Evolutionary conservation across 1,140 invertebrate genomes (phyloP).

Genomic region (Trypoxylus dichotomus): DNA sequence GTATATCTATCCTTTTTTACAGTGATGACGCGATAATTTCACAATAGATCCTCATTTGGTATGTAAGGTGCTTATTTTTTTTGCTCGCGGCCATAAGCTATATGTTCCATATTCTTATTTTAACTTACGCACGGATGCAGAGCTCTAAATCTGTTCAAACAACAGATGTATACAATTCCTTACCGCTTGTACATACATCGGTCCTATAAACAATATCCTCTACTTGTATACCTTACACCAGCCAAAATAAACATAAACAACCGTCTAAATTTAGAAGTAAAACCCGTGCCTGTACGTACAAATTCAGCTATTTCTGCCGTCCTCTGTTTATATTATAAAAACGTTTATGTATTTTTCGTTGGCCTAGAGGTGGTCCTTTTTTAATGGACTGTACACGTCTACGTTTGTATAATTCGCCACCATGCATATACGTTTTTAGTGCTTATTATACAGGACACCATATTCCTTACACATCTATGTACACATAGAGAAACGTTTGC

Average conservation of each 20-base stretch:
- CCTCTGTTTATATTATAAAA: background rate
- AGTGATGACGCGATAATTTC: too few species aligned
- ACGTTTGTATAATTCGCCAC: too few species aligned
- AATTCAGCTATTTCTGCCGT: background rate
- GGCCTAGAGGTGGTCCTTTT: conserved; percentile 20
- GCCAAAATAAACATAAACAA: conserved; percentile 17
- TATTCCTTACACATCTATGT: too few species aligned
- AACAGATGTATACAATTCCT: conserved; percentile 11
- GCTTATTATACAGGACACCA: too few species aligned
- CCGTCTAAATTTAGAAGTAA: background rate
- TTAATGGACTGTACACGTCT: background rate
- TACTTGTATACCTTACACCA: conserved; percentile 15
- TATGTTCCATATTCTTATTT: background rate
- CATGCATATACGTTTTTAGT: too few species aligned
- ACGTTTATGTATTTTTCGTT: conserved; percentile 23
- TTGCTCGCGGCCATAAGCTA: too few species aligned
- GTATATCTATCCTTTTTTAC: too few species aligned
- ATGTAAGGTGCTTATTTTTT: too few species aligned
- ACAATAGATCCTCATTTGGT: too few species aligned
- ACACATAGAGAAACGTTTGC: too few species aligned
- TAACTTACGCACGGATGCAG: background rate
- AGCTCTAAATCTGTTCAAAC: background rate
- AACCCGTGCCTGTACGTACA: conserved; percentile 11
- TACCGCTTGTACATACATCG: background rate
- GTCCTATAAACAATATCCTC: conserved; percentile 16